These are phyloP conservation scores for Scyliorhinus canicula DNA, from an alignment of 2,797 vertebrate species.

Conservation along the genomic window DNA sequence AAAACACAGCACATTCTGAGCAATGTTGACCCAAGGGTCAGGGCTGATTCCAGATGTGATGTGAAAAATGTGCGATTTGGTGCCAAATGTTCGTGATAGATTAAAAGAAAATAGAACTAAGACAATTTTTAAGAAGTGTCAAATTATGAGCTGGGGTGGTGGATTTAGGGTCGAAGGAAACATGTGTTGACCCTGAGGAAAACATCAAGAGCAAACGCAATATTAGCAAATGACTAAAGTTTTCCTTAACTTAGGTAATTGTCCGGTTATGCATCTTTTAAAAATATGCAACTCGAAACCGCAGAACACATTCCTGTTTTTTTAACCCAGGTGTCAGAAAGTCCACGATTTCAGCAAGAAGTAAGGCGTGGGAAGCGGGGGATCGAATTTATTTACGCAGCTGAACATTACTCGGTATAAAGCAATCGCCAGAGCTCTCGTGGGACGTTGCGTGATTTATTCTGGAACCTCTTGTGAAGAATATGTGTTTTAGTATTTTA, in stretches of 20 bases:
- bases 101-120: not conserved
- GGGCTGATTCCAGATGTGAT: not conserved
- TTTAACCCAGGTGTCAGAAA: not conserved
- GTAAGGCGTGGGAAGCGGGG: not conserved
- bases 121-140: not conserved
- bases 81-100: not conserved
- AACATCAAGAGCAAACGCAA: not conserved
- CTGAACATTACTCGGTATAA: not conserved
- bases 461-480: slow-evolving; percentile 1
- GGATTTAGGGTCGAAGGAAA: not conserved
- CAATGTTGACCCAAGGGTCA: not conserved
- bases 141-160: not conserved
- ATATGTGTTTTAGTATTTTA: slow-evolving; percentile 3
- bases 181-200: not conserved
- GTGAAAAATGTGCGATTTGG: not conserved
- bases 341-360: not conserved
- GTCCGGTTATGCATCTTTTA: not conserved
- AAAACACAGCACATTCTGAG: not conserved
- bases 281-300: not conserved
- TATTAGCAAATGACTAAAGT: not conserved
- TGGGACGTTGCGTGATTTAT: not conserved
- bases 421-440: not conserved
- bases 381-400: not conserved
- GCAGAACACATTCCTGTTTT: not conserved
- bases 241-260: not conserved